Percentiles rank a stretch among this genome's conserved stretches.
These are phyloP conservation scores for Scaptomyza polygonia DNA, from an alignment of 2,888 invertebrate species.

Conservation along the genomic window DNA sequence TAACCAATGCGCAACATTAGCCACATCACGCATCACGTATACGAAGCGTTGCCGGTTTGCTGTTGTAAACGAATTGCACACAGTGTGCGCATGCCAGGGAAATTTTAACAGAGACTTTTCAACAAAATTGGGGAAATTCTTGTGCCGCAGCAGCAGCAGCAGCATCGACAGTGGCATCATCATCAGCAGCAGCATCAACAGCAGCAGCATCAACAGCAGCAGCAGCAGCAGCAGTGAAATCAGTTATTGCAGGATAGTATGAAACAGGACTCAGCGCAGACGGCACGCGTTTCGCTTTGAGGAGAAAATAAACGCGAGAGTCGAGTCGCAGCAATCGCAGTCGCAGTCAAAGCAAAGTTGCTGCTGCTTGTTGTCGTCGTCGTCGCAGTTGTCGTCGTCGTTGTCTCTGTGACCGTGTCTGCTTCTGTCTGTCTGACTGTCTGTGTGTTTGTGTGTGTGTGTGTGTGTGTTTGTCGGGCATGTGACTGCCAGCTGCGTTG, in stretches of 20 bases:
- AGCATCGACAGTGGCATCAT: slow-evolving; percentile 28
- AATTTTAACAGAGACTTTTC: slow-evolving; percentile 63
- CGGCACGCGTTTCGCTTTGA: slow-evolving; percentile 77
- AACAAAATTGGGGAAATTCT: slow-evolving; percentile 60
- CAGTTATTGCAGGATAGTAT: slow-evolving; percentile 63
- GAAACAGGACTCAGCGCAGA: slow-evolving; percentile 80
- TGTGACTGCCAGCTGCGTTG: slow-evolving; percentile 67
- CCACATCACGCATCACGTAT: slow-evolving; percentile 52
- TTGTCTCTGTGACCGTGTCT: slow-evolving; percentile 22
- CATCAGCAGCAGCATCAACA: slow-evolving; percentile 21
- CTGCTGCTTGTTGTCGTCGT: slow-evolving; percentile 19
- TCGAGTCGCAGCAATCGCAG: slow-evolving; percentile 43
- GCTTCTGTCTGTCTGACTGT: slow-evolving; percentile 13
- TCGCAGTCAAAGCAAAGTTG: slow-evolving; percentile 25
- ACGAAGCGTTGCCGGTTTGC: slow-evolving; percentile 44
- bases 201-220: too few species aligned
- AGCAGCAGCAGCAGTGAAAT: slow-evolving; percentile 35
- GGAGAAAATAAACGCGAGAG: slow-evolving; percentile 60
- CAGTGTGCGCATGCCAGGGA: slow-evolving; percentile 75
- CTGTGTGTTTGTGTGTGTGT: slow-evolving; percentile 5
- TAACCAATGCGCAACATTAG: slow-evolving; percentile 4
- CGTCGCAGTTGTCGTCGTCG: slow-evolving; percentile 20
- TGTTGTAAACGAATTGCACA: slow-evolving; percentile 21
- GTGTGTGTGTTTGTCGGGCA: slow-evolving; percentile 55
- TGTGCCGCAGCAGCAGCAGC: slow-evolving; percentile 57